Percentiles rank a stretch among this genome's conserved stretches.
Conservation (phyloP, 2,113 vertebrate species). For the rabbit (Oryctolagus cuniculus) region DNA sequence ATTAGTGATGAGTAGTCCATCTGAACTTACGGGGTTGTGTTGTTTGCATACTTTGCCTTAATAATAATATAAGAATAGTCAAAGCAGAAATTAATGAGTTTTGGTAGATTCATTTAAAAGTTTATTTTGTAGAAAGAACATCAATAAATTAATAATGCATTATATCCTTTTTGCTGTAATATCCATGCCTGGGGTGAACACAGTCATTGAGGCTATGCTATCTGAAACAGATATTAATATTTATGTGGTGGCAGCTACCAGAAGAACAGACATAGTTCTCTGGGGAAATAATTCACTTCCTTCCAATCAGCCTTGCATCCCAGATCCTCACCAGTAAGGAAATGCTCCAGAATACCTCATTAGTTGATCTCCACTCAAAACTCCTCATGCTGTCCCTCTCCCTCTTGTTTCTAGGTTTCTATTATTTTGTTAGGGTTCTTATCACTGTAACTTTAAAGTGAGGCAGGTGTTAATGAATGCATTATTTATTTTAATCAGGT, state of each 20-base stretch:
- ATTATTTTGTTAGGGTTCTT: neutral
- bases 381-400: neutral
- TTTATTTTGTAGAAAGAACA: conserved; percentile 66
- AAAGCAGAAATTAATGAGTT: conserved; percentile 56
- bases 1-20: neutral
- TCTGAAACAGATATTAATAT: conserved; percentile 75
- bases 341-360: conserved; percentile 65
- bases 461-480: conserved; percentile 47
- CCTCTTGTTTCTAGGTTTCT: neutral
- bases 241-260: conserved; percentile 64
- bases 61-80: conserved; percentile 50
- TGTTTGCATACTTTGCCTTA: conserved; percentile 49
- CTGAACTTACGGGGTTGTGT: neutral
- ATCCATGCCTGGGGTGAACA: conserved; percentile 65
- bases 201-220: conserved; percentile 35
- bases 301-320: conserved; percentile 52
- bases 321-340: conserved; percentile 64
- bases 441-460: conserved; percentile 21
- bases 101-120: conserved; percentile 68
- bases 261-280: conserved; percentile 58
- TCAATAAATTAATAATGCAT: conserved; percentile 71
- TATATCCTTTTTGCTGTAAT: conserved; percentile 55
- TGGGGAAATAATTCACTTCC: conserved; percentile 70
- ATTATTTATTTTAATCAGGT: conserved; percentile 54
- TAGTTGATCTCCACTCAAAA: conserved; percentile 47